Evolutionary conservation across 2,888 invertebrate species (phyloP), one percentile per base, ranked within the genome.

Genomic region (Drosophila longiperda): DNA sequence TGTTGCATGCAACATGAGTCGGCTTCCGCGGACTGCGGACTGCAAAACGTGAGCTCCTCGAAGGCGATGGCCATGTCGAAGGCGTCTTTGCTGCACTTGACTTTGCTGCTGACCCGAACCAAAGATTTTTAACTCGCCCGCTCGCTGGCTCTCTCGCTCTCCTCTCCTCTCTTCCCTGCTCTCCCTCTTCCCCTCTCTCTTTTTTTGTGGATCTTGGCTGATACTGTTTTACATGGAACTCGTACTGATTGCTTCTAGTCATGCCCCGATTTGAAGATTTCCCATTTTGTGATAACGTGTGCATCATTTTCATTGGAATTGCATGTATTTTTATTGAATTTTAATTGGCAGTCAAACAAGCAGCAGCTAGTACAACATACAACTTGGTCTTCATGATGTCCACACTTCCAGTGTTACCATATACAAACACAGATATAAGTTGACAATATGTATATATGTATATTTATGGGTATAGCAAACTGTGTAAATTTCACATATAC

Each of bases 161-260:
- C 33, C 20, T 11, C 29, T 9, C 38, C 29, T 15, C 29, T 34
- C 17, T 1, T 3, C 15, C 20, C 36, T 20, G 20, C 20, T 20
- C 1, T 20, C 6, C 29, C 29, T 5, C 29, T 29, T 29, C 29
- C 17, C 1, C 23, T 58, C 66, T 59, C 36, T 52, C 12, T 7
- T 52, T 53, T 50, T 60, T 23, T 63, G 40, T 23, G 80, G 81
- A 73, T 77, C 73, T 69, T 69, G 62, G 62, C 66, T 58, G 89
- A 90, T 91, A 90, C 91, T 91, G 91, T 91, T 78, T 91, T 91
- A 91, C 92, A 91, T 86, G 91, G 91, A 91, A 91, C 90, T 91
- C 83, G 92, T 91, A 91, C 91, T 91, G 91, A 91, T 91, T 91
- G 92, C 91, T 91, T 78, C 90, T 87, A 91, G 91, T 91, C 91